phyloP scores from a whole-genome alignment of 1,140 invertebrate genomes.

The Triops cancriformis region DNA sequence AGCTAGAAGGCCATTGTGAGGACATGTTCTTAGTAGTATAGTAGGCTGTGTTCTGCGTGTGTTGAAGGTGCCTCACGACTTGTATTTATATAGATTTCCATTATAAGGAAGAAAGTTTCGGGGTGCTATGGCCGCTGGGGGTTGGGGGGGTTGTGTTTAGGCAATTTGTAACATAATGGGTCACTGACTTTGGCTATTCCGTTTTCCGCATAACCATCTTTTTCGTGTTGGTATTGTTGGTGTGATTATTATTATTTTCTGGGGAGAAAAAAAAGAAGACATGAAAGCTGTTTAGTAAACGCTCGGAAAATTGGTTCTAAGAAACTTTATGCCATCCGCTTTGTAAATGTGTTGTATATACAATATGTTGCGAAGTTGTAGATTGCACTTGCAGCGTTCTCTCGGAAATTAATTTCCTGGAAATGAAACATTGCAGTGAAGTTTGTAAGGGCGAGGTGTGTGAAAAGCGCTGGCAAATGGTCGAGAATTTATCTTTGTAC shows the following conservation, averaged over 20 bases:
- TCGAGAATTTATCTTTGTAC: too few relatives aligned
- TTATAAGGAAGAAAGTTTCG: background rate
- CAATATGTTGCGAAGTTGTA: too few relatives aligned
- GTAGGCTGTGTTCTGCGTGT: background rate
- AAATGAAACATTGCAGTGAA: background rate
- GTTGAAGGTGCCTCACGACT: background rate
- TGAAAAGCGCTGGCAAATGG: background rate
- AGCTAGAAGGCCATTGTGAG: background rate
- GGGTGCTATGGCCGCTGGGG: background rate
- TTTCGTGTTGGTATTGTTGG: background rate
- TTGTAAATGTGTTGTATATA: too few relatives aligned
- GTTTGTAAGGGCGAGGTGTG: background rate
- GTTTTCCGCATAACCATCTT: background rate
- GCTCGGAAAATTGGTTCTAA: too few relatives aligned
- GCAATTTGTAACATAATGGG: background rate
- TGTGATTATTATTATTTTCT: too few relatives aligned
- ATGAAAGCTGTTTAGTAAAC: too few relatives aligned
- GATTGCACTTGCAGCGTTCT: too few relatives aligned
- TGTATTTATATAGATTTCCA: slow-evolving; percentile 7
- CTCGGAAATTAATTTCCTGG: slow-evolving; percentile 6
- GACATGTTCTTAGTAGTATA: background rate
- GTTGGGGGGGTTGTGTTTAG: background rate
- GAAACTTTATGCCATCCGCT: too few relatives aligned
- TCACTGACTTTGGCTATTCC: slow-evolving; percentile 1
- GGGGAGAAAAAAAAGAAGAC: too few relatives aligned